A percentile compares a stretch with the other conserved stretches of the same genome.
Conservation (phyloP, 2,888 invertebrate species). For the Drosophila anomalipes region DNA sequence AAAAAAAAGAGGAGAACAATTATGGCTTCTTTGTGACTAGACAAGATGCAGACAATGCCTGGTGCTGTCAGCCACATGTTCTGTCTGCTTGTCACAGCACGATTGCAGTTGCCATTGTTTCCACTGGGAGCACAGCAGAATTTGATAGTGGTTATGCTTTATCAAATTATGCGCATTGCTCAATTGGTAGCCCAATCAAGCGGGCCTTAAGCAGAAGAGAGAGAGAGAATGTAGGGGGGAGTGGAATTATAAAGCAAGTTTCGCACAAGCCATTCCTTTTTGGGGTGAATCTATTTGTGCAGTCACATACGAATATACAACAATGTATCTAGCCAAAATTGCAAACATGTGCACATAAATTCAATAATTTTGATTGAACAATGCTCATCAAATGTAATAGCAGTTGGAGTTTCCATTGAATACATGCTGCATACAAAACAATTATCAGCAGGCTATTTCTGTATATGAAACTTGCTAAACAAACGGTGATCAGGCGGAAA, state of each 20-base stretch:
- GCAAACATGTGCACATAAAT: conserved; percentile 36
- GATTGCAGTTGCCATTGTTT: conserved; percentile 34
- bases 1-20: conserved; percentile 37
- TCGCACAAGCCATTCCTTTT: conserved; percentile 13
- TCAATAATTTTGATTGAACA: conserved; percentile 49
- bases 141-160: conserved; percentile 11
- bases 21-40: conserved; percentile 49
- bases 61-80: conserved; percentile 49
- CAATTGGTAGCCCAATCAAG: conserved; percentile 39
- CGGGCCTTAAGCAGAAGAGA: neutral
- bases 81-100: conserved; percentile 36
- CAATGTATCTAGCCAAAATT: conserved; percentile 15
- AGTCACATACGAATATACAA: conserved; percentile 2
- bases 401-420: conserved; percentile 62
- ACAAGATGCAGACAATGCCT: conserved; percentile 67
- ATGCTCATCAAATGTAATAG: conserved; percentile 54
- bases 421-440: conserved; percentile 42
- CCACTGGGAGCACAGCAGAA: neutral
- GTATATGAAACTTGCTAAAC: conserved; percentile 13
- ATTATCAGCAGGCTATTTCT: conserved; percentile 28
- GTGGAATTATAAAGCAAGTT: conserved; percentile 2
- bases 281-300: conserved; percentile 13
- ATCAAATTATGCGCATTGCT: conserved; percentile 38
- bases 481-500: conserved; percentile 6
- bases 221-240: too few relatives aligned